phyloP scores from a whole-genome alignment of 2,888 invertebrate genomes.

The Scotopteryx bipunctaria region DNA sequence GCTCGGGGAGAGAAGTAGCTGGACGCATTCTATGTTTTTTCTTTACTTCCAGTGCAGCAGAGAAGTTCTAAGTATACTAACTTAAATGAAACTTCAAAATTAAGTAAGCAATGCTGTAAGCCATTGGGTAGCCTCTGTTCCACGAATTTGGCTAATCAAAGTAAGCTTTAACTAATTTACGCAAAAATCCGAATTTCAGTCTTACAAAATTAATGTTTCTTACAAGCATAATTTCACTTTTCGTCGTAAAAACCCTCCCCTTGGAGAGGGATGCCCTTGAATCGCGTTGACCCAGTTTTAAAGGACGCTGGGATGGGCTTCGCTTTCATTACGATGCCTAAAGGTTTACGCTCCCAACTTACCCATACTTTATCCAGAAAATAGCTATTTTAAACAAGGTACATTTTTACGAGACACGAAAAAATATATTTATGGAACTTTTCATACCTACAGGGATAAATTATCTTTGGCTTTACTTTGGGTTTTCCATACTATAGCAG shows the following conservation, averaged over 20 bases:
- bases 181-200: too few relatives aligned
- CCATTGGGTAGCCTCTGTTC: too few relatives aligned
- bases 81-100: too few relatives aligned
- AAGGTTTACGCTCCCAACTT: slow-evolving; percentile 15
- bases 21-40: too few relatives aligned
- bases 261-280: slow-evolving; percentile 33
- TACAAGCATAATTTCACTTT: slow-evolving; percentile 21
- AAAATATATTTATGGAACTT: not conserved
- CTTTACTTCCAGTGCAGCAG: too few relatives aligned
- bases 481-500: too few relatives aligned
- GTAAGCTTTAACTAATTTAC: too few relatives aligned
- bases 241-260: slow-evolving; percentile 22
- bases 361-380: slow-evolving; percentile 13
- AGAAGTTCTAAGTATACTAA: too few relatives aligned
- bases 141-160: too few relatives aligned
- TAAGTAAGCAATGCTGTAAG: too few relatives aligned
- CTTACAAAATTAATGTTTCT: slow-evolving; percentile 8
- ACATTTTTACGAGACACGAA: slow-evolving; percentile 4
- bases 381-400: slow-evolving; percentile 11
- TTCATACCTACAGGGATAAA: not conserved
- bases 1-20: too few relatives aligned
- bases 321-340: slow-evolving; percentile 24
- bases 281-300: slow-evolving; percentile 37
- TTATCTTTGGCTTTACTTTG: too few relatives aligned
- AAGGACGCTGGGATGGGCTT: slow-evolving; percentile 27